phyloP scores from a whole-genome alignment of 2,113 vertebrate genomes.

The Cavia aperea region DNA sequence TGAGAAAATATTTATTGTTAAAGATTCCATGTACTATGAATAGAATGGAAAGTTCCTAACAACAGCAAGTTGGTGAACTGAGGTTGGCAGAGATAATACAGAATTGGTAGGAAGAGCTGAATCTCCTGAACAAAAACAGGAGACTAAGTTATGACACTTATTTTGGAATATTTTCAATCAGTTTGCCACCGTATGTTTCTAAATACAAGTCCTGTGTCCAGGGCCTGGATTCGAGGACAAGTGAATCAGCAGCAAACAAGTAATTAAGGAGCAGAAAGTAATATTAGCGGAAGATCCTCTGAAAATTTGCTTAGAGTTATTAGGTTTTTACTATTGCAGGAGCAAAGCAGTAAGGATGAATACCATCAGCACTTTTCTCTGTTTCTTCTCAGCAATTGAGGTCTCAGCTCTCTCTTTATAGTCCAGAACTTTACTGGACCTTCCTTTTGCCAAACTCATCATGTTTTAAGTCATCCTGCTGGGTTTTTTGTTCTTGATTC shows the following conservation, averaged over 20 bases:
- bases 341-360: no score
- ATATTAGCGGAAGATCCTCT: neutral
- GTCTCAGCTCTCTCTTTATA: no score
- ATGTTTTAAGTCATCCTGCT: no score
- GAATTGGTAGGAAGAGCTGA: neutral
- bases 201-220: neutral
- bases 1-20: neutral
- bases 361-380: no score
- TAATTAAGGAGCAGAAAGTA: rapidly evolving
- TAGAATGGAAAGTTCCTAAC: neutral
- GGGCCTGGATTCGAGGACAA: neutral
- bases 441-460: no score
- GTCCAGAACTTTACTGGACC: no score
- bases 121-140: neutral
- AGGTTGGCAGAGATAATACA: neutral
- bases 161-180: neutral
- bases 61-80: neutral
- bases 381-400: no score
- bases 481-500: no score
- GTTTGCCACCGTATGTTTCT: neutral
- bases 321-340: no score
- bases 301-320: no score
- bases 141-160: neutral
- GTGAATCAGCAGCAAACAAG: neutral
- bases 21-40: neutral